Conservation (phyloP, 1,140 invertebrate genomes). For the Tetramorium simillimum region DNA sequence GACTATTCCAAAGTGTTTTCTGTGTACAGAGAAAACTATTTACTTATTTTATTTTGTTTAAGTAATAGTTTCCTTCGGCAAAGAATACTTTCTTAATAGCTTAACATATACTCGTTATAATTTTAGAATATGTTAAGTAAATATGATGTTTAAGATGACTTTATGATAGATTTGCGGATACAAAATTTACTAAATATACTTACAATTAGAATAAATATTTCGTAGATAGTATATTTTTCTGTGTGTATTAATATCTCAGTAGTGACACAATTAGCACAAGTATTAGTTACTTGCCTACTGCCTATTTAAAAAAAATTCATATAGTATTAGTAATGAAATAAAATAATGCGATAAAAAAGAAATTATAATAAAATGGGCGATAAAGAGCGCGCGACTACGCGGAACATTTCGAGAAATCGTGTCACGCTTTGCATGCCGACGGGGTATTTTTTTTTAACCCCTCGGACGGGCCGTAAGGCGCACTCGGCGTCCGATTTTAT, state of each 20-base stretch:
- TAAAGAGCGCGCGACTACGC: not conserved
- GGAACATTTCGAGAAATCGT: not conserved
- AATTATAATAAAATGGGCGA: not conserved
- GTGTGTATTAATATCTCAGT: not conserved
- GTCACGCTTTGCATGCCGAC: not conserved
- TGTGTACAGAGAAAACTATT: too few species aligned
- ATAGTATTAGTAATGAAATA: not conserved
- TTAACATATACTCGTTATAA: too few species aligned
- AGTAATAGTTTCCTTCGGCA: too few species aligned
- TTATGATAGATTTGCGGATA: too few species aligned
- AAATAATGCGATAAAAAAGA: not conserved
- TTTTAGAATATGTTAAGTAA: too few species aligned
- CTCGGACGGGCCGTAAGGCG: not conserved
- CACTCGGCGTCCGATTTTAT: conserved; percentile 25
- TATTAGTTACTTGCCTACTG: not conserved
- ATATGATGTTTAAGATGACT: too few species aligned
- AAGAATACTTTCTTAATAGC: too few species aligned
- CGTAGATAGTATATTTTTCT: too few species aligned
- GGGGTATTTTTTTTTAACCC: not conserved
- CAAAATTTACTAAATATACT: too few species aligned
- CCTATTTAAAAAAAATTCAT: not conserved
- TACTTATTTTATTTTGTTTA: too few species aligned
- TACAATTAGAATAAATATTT: too few species aligned
- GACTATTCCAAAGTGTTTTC: too few species aligned
- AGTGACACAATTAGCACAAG: not conserved